A percentile compares a stretch with the other conserved stretches of the same genome.
phyloP scores from a whole-genome alignment of 2,113 vertebrate species.

The Leucoraja erinaceus region DNA sequence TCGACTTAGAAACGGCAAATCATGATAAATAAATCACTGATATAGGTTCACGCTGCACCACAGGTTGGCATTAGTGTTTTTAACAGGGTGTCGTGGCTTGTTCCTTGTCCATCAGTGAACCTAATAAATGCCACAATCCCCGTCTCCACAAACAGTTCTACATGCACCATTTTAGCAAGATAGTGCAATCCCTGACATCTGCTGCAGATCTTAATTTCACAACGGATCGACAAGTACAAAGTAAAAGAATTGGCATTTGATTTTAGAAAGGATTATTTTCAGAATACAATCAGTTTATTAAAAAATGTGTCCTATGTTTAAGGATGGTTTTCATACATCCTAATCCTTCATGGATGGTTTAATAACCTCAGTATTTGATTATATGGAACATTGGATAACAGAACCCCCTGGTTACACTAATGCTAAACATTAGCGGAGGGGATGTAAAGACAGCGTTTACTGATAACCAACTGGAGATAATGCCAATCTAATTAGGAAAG shows the following conservation, averaged over 20 bases:
- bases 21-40: conserved; percentile 32
- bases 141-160: not conserved
- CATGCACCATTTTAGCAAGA: not conserved
- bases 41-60: not conserved
- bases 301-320: not conserved
- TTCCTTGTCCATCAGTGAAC: not conserved
- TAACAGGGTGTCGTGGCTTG: not conserved
- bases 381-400: not conserved
- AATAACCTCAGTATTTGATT: conserved; percentile 16
- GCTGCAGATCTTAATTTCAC: not conserved
- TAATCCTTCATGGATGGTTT: conserved; percentile 4
- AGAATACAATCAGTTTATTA: not conserved
- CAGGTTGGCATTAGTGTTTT: not conserved
- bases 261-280: not conserved
- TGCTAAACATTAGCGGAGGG: not conserved
- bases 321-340: not conserved
- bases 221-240: not conserved
- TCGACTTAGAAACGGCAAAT: not conserved
- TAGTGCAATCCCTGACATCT: not conserved
- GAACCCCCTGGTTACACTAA: too few species aligned
- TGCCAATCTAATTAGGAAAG: conserved; percentile 8
- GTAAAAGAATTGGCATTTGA: not conserved
- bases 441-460: not conserved
- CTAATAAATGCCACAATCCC: not conserved
- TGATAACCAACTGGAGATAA: not conserved